Evolutionary conservation across 1,140 invertebrate genomes (phyloP).

Genomic region (Hyles vespertilio): DNA sequence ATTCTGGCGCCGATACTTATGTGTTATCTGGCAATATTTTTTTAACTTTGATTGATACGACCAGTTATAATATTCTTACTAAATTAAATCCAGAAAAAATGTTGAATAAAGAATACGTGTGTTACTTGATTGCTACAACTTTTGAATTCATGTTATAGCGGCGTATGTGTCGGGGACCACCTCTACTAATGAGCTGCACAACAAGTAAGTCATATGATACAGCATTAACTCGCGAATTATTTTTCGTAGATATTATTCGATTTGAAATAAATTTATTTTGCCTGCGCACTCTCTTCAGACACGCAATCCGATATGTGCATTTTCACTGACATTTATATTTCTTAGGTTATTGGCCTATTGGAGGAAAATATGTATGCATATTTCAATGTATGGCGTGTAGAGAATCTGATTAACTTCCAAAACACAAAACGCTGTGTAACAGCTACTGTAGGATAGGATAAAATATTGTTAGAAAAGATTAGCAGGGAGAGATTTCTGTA

Average conservation of each 20-base stretch:
- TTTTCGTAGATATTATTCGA: neutral
- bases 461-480: too few relatives aligned
- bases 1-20: neutral
- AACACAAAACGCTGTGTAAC: too few relatives aligned
- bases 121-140: neutral
- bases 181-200: slow-evolving; percentile 41
- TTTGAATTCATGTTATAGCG: slow-evolving; percentile 31
- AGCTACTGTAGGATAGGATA: too few relatives aligned
- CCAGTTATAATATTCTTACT: too few relatives aligned
- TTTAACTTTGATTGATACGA: slow-evolving; percentile 3
- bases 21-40: neutral
- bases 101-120: neutral
- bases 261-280: neutral
- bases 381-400: too few relatives aligned
- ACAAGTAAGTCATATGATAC: slow-evolving; percentile 32
- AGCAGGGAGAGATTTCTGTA: too few relatives aligned
- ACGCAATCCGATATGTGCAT: too few relatives aligned
- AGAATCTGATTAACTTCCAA: too few relatives aligned
- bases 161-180: slow-evolving; percentile 43
- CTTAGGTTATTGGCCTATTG: too few relatives aligned
- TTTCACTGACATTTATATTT: too few relatives aligned
- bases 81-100: neutral
- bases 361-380: too few relatives aligned
- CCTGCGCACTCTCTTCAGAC: too few relatives aligned
- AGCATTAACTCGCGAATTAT: neutral